Percentiles rank a stretch among this genome's conserved stretches.
Evolutionary conservation across 64 coral and sea anemone species (phyloP).

Genomic region (Astreopora myriophthalma): DNA sequence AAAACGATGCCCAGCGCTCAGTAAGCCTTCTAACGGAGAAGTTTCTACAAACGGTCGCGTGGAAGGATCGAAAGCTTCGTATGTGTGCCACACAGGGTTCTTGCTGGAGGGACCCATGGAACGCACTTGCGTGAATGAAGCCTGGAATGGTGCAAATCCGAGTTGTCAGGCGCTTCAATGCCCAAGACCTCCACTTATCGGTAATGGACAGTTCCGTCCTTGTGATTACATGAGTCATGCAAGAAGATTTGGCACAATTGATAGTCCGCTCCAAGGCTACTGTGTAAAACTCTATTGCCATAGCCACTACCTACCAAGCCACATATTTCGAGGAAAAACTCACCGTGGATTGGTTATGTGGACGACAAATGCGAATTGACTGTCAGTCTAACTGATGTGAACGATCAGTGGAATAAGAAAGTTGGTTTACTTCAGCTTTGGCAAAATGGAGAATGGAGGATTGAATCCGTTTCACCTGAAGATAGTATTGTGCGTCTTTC

Average conservation of each 20-base stretch:
- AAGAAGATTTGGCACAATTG: conserved; percentile 3
- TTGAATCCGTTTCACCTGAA: background rate
- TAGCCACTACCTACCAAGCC: background rate
- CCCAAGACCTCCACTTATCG: background rate
- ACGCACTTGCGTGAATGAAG: background rate
- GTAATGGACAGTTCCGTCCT: background rate
- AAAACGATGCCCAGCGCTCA: background rate
- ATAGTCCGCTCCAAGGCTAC: conserved; percentile 26
- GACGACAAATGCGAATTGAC: conserved; percentile 13
- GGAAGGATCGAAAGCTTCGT: conserved; percentile 44
- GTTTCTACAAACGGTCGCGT: background rate
- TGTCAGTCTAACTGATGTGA: background rate
- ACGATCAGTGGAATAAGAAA: conserved; percentile 16
- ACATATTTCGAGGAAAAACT: background rate
- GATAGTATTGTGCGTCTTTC: background rate
- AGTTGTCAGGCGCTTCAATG: conserved; percentile 12
- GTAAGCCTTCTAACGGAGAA: background rate
- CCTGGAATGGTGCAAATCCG: conserved; percentile 5
- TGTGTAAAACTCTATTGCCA: conserved; percentile 48
- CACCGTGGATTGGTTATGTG: conserved; percentile 45
- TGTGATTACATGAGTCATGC: conserved; percentile 34
- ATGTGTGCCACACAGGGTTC: conserved; percentile 39
- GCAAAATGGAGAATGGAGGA: background rate
- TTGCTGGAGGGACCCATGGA: conserved; percentile 4
- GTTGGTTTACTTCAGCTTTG: background rate